Evolutionary conservation across 2,113 vertebrate genomes (phyloP), one percentile per base, ranked within the genome.

Genomic region (Myotis davidii): DNA sequence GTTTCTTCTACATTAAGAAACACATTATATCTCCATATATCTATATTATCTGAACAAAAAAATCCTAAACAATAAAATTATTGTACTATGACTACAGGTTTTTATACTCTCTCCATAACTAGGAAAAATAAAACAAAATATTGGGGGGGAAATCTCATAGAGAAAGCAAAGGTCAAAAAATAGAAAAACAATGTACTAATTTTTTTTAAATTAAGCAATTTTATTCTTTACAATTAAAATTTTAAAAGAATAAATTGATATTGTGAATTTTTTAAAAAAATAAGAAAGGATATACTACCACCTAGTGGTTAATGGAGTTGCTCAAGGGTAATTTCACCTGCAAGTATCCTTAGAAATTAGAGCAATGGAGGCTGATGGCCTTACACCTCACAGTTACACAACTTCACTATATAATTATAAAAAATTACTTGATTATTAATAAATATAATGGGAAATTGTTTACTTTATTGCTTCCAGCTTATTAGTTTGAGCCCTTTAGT

Each of bases 261-360:
- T 32, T 9, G 9, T 52, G 12, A 45, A 84, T 34, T 34, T 67
- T 86, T 34, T 34, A 13, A 39, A 34, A 39, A 87, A 91, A 97
- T 96, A 89, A 70, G 74, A 93, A 97, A 95, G 97, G 37, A n/a
- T 79, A 97, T 96, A 45, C 97, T 95, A 70, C 96, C 97, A 97
- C 81, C 97, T 97, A 97, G 97, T 95, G 97, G 96, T 78, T 81
- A 21, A 59, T 79, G 9, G 5, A 20, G 9, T 61, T 92, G 59
- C 20, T 93, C 52, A 37, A 90, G 45, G 74, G 74, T 94, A 69
- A 64, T 37, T 83, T 93, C 45, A 37, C 18, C 32, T 86, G n/a
- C 1, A 29, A 59, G 14, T 23, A 6, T 37, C 59, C 73, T 74
- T 42, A 56, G 12, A 90, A 74, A 69, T 9, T 39, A 92, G 11